Evolutionary conservation across 2,113 vertebrate genomes (phyloP), one percentile per base, ranked within the genome.

Genomic region (Chunga burmeisteri): DNA sequence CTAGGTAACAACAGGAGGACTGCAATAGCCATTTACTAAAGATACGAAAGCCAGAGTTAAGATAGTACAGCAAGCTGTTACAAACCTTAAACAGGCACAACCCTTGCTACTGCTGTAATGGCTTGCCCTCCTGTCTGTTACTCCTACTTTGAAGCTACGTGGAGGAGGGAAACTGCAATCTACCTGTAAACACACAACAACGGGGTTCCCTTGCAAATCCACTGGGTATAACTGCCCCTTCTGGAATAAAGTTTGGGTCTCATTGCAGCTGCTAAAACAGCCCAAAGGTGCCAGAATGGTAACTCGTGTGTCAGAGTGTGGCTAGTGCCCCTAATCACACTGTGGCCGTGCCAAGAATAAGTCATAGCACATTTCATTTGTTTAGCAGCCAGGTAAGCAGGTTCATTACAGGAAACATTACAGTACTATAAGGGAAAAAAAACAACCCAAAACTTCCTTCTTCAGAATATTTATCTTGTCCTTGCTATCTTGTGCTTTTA

Each of bases 311-410:
- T 67, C 74, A 80, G 20, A 50, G 23, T 20, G 50, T 61, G 77
- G 62, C 67, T 66, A 73, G 38, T 66, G 29, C 16, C 34, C 38
- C 65, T 52, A 78, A 79, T 38, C 59, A 66, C n/a, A 3, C 20
- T 32, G 15, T 29, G 16, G 16, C 29, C 59, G 15, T 58, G 66
- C 58, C 58, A 92, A 88, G 82, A 86, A 46, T 25, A 80, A 66
- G 46, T 23, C 0, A 0, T 7, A 59, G 26, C 25, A 47, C 13
- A 32, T 55, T 55, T 66, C 1, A 2, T 42, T 90, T 88, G 27
- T 61, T 92, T 50, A 89, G 30, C 32, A 90, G 30, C 20, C n/a
- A 91, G 72, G 86, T 73, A 86, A 82, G 46, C 38, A 81, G 68
- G 81, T 67, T 88, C 8, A 22, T 67, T 84, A 86, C 68, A 78